Evolutionary conservation across 2,113 vertebrate genomes (phyloP).

Genomic region (Cnemophilus loriae): DNA sequence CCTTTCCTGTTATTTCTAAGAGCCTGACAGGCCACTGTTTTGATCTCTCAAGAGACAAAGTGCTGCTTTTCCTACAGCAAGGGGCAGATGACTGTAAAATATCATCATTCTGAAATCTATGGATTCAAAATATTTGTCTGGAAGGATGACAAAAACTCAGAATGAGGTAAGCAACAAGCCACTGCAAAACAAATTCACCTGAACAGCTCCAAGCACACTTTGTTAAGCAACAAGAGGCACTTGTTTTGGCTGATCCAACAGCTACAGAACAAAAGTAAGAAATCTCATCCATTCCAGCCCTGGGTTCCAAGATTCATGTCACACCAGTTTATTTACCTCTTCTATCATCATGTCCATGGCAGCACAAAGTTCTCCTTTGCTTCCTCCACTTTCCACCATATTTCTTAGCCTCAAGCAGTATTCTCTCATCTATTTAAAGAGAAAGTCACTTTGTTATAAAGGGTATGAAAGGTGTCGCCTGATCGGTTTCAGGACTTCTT

Average conservation of each 20-base stretch:
- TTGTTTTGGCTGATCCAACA: not conserved
- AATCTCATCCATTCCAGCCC: not conserved
- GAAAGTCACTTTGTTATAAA: not conserved
- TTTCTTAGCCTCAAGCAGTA: conserved; percentile 91
- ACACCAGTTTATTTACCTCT: conserved; percentile 77
- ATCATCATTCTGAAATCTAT: not conserved
- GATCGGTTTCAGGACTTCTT: not conserved
- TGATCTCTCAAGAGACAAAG: not conserved
- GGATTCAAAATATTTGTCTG: not conserved
- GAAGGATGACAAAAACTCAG: not conserved
- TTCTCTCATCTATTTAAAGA: conserved; percentile 85
- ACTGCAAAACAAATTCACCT: not conserved
- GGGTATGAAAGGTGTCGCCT: not conserved
- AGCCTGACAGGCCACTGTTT: not conserved
- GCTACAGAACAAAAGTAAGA: not conserved
- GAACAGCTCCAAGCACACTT: not conserved
- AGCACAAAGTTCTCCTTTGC: conserved; percentile 79
- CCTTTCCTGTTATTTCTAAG: not conserved
- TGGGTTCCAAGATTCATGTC: not conserved
- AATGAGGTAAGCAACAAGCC: not conserved
- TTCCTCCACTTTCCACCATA: conserved; percentile 83
- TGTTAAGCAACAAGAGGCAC: not conserved
- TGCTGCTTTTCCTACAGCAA: not conserved
- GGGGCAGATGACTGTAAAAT: not conserved
- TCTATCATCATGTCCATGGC: conserved; percentile 91